Evolutionary conservation across 2,797 vertebrate species (phyloP).

Genomic region (Denticeps clupeoides): DNA sequence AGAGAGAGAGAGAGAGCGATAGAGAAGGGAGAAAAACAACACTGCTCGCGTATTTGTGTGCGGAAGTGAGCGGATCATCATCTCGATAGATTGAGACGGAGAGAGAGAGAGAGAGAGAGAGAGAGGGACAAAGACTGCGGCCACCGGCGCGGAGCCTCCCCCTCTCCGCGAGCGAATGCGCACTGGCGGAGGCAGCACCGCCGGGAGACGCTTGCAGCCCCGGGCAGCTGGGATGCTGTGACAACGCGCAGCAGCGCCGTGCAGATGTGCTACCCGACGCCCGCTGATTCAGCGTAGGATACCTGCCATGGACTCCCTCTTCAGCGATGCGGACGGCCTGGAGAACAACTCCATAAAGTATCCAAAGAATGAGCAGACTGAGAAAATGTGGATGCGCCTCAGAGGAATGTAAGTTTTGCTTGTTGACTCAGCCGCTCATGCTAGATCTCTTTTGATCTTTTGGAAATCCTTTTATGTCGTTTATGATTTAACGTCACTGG

Average conservation of each 20-base stretch:
- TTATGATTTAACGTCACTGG: too few relatives aligned
- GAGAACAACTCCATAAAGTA: constrained; percentile 64
- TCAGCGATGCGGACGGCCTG: constrained; percentile 54
- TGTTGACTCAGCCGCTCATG: neutral
- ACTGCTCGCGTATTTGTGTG: constrained; percentile 6
- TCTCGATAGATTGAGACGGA: too few relatives aligned
- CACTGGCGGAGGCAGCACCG: constrained; percentile 42
- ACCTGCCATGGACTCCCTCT: constrained; percentile 64
- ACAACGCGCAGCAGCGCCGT: constrained; percentile 33
- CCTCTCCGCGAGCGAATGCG: constrained; percentile 25
- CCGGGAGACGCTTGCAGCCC: constrained; percentile 40
- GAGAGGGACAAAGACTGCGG: constrained; percentile 41
- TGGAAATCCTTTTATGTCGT: too few relatives aligned
- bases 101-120: constrained; percentile 26
- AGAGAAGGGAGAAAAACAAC: neutral
- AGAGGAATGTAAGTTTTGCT: constrained; percentile 72
- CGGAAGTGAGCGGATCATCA: neutral
- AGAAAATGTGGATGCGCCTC: constrained; percentile 78
- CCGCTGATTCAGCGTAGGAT: constrained; percentile 38
- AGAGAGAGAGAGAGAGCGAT: constrained; percentile 13
- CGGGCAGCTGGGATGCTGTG: constrained; percentile 44
- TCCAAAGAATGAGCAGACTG: constrained; percentile 66
- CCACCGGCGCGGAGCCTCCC: neutral
- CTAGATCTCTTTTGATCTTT: neutral
- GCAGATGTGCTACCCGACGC: constrained; percentile 21